Evolutionary conservation across 2,888 invertebrate genomes (phyloP).

Genomic region (Synergus itoensis): DNA sequence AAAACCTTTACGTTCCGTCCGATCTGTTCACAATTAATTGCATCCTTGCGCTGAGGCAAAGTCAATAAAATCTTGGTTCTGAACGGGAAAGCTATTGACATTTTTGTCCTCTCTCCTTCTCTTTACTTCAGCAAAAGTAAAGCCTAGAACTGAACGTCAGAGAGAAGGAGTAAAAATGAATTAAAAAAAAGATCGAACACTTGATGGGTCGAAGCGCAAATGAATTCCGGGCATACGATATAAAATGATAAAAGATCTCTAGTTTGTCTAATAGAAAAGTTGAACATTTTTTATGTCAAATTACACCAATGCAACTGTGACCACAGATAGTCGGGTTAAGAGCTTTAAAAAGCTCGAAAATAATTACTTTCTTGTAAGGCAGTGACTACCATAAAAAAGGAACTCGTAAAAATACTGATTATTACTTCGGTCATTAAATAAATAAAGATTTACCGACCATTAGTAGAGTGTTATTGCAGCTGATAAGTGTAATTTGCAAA

Average conservation of each 20-base stretch:
- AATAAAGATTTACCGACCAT: conserved; percentile 16
- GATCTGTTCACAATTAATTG: conserved; percentile 42
- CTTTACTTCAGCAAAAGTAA: conserved; percentile 36
- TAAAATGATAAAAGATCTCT: background rate
- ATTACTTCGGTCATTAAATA: background rate
- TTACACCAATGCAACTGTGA: conserved; percentile 12
- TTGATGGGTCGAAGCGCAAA: conserved; percentile 34
- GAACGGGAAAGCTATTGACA: conserved; percentile 39
- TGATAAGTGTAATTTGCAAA: conserved; percentile 1
- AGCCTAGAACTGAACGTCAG: conserved; percentile 38
- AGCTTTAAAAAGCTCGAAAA: conserved; percentile 15
- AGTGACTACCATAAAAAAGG: conserved; percentile 29
- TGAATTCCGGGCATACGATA: conserved; percentile 24
- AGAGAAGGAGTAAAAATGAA: conserved; percentile 35
- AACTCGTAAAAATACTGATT: conserved; percentile 29
- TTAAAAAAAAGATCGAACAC: conserved; percentile 38
- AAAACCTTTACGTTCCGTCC: conserved; percentile 40
- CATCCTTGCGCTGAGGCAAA: conserved; percentile 41
- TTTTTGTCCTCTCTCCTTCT: conserved; percentile 40
- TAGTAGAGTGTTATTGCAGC: background rate
- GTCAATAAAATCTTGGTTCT: conserved; percentile 40
- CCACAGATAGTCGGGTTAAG: conserved; percentile 15
- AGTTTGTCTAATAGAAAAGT: background rate
- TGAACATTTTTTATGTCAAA: conserved; percentile 6
- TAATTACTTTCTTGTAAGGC: conserved; percentile 36